Evolutionary conservation across 2,113 vertebrate species (phyloP), one percentile per base, ranked within the genome.

Genomic region (Rattus rattus): DNA sequence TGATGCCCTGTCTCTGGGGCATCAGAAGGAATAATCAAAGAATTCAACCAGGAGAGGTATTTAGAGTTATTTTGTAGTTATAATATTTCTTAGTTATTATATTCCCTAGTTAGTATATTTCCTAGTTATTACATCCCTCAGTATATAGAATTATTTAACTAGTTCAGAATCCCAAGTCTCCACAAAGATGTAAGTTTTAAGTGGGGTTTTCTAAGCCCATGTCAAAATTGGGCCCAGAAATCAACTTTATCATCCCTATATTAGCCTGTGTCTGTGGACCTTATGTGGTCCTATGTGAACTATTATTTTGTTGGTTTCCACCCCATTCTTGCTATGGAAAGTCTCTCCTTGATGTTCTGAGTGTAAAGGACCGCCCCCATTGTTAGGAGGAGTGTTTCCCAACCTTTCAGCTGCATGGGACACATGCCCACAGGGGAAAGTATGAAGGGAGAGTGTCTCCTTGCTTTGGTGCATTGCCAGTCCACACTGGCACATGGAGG

Each of bases 211-310:
- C 39, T n/a, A 65, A 92, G 33, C 49, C 52, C 20, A 43, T 39
- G 52, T 43, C 70, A 70, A 85, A 85, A 56, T 16, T 24, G 22
- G 52, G 26, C 54, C n/a, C 95, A 61, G 88, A 95, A 98, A 98
- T 96, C 77, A 86, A 85, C 96, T 97, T 73, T 59, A 81, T 88
- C 88, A 91, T 87, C 94, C 63, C 63, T 28, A 3, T 90, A 81
- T 88, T 96, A 97, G 92, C 97, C 92, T 3, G 8, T 83, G 92
- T 88, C 76, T 67, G 49, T 72, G 73, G 92, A 91, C 87, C 90
- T 59, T 28, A 16, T 83, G 90, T 65, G 65, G 96, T 79, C 84
- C 96, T 86, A 12, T 19, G 26, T 89, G 95, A 79, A 84, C 96
- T 75, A 87, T 92, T 72, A 7, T 0, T 49, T 92, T 95, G 52